Conservation (phyloP, 2,797 vertebrate genomes). For the Fistularia commersonii region DNA sequence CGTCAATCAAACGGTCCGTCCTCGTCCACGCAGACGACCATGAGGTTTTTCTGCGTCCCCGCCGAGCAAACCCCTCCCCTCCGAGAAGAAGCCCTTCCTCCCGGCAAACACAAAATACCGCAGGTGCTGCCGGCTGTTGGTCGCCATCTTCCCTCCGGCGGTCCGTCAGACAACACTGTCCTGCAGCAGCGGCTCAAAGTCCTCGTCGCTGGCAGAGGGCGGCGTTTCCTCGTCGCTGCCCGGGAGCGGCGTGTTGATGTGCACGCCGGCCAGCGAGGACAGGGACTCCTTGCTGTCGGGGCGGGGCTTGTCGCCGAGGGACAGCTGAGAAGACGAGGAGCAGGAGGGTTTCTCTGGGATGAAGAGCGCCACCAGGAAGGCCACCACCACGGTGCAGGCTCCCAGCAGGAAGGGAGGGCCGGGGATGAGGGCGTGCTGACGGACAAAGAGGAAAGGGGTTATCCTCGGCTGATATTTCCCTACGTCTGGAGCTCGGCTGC, state of each 20-base stretch:
- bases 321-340: conserved; percentile 40
- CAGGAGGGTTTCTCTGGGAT: conserved; percentile 81
- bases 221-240: conserved; percentile 86
- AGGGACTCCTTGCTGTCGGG: conserved; percentile 74
- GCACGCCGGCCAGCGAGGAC: conserved; percentile 70
- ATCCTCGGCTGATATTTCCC: background rate
- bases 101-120: conserved; percentile 2
- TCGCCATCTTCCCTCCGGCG: conserved; percentile 4
- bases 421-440: conserved; percentile 79
- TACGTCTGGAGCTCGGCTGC: background rate
- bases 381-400: conserved; percentile 85
- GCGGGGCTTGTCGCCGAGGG: conserved; percentile 65
- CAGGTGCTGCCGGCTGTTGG: conserved; percentile 8
- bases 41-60: conserved; percentile 1
- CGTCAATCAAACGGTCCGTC: conserved; percentile 1
- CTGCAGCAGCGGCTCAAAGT: conserved; percentile 89
- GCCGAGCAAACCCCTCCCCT: background rate
- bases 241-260: conserved; percentile 76
- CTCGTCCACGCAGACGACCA: background rate
- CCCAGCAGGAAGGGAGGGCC: conserved; percentile 93
- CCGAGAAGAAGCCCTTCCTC: background rate
- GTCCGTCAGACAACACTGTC: conserved; percentile 84
- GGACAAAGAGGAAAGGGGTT: background rate
- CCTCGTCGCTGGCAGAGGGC: conserved; percentile 78
- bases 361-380: conserved; percentile 91